Conservation (phyloP, 2,797 vertebrate genomes). For the Acanthurus leucopareius region DNA sequence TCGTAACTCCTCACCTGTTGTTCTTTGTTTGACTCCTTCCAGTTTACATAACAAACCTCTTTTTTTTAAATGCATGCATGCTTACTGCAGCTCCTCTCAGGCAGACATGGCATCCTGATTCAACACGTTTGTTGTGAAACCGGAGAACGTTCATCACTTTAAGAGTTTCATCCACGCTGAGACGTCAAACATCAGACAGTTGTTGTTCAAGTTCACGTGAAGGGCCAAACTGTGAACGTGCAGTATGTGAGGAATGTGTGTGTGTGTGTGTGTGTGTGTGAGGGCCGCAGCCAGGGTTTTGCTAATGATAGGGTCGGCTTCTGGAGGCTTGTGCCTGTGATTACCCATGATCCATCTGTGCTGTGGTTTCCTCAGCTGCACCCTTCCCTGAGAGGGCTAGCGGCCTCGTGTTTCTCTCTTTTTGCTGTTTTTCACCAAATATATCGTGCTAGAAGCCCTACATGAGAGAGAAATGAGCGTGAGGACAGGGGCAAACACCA, state of each 20-base stretch:
- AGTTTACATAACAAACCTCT: slow-evolving; percentile 33
- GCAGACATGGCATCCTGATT: not conserved
- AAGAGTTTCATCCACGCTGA: slow-evolving; percentile 14
- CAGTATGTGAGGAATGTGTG: slow-evolving; percentile 73
- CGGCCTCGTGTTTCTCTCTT: slow-evolving; percentile 48
- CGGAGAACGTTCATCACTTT: not conserved
- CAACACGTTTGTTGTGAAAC: slow-evolving; percentile 14
- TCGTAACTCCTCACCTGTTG: slow-evolving; percentile 42
- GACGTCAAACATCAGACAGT: slow-evolving; percentile 6
- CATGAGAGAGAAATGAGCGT: slow-evolving; percentile 48
- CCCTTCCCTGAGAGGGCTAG: slow-evolving; percentile 53
- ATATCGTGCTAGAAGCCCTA: slow-evolving; percentile 51
- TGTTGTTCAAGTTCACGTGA: not conserved
- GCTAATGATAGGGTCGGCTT: slow-evolving; percentile 77
- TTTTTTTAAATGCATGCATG: slow-evolving; percentile 51
- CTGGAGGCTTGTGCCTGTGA: slow-evolving; percentile 59
- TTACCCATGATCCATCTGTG: slow-evolving; percentile 78
- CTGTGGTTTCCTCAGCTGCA: slow-evolving; percentile 62
- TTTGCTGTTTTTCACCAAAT: slow-evolving; percentile 51
- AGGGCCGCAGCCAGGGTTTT: slow-evolving; percentile 52
- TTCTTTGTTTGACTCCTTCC: slow-evolving; percentile 16
- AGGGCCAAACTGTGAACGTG: slow-evolving; percentile 1
- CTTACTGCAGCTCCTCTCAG: slow-evolving; percentile 1
- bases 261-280: slow-evolving; percentile 57
- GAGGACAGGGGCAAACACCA: slow-evolving; percentile 50